Conservation (phyloP, 2,113 vertebrate species). For the Oncorhynchus masou region DNA sequence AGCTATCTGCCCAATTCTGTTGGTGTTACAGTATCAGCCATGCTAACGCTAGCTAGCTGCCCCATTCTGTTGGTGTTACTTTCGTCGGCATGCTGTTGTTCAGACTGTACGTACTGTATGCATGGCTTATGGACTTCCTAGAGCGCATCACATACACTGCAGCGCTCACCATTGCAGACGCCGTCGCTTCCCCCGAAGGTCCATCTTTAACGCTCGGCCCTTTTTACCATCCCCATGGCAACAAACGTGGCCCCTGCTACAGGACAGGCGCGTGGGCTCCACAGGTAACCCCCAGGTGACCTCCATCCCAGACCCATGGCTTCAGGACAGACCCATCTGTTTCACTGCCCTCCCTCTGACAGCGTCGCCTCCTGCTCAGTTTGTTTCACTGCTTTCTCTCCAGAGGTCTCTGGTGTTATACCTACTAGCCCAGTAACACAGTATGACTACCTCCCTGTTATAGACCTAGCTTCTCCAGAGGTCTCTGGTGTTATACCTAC, state of each 20-base stretch:
- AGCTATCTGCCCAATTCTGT: too few relatives aligned
- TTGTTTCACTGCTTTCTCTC: conserved; percentile 30
- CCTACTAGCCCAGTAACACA: too few relatives aligned
- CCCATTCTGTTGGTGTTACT: conserved; percentile 34
- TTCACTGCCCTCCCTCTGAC: conserved; percentile 37
- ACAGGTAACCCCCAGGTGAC: conserved; percentile 52
- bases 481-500: too few relatives aligned
- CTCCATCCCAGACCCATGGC: background rate
- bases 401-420: too few relatives aligned
- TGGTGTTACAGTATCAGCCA: too few relatives aligned
- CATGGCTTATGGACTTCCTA: conserved; percentile 75
- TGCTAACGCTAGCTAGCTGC: background rate
- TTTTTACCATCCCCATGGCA: conserved; percentile 47
- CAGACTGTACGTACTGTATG: conserved; percentile 34
- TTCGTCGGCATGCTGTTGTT: conserved; percentile 41
- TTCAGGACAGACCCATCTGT: conserved; percentile 5
- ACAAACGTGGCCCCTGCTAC: conserved; percentile 50
- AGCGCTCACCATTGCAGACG: conserved; percentile 65
- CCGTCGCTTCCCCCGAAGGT: conserved; percentile 55
- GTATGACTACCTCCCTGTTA: too few relatives aligned
- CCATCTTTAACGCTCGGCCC: conserved; percentile 50
- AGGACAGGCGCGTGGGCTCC: conserved; percentile 39
- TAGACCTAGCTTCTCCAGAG: too few relatives aligned
- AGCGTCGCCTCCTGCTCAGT: conserved; percentile 56
- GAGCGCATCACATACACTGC: conserved; percentile 58